Evolutionary conservation across 2,888 invertebrate genomes (phyloP).

Genomic region (Nudaria mundana): DNA sequence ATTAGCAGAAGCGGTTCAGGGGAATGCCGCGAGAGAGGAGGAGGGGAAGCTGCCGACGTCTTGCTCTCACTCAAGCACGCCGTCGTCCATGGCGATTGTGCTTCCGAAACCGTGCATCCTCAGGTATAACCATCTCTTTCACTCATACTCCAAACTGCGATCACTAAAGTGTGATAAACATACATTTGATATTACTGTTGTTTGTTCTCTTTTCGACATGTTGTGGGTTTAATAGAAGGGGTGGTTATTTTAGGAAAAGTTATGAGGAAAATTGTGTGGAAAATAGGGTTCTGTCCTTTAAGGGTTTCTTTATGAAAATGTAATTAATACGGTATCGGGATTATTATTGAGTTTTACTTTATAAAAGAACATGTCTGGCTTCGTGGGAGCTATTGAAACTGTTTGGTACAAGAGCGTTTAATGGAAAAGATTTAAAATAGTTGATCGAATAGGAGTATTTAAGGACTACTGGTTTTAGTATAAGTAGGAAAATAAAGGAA

Average conservation of each 20-base stretch:
- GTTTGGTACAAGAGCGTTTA: background rate
- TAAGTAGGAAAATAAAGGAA: too few species aligned
- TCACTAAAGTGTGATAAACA: slow-evolving; percentile 26
- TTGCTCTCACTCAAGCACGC: slow-evolving; percentile 93
- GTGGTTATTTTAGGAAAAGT: slow-evolving; percentile 25
- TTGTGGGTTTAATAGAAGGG: slow-evolving; percentile 29
- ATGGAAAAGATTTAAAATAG: background rate
- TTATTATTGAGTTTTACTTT: slow-evolving; percentile 26
- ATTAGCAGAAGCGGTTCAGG: slow-evolving; percentile 65
- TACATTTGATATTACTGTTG: slow-evolving; percentile 6
- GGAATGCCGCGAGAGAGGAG: slow-evolving; percentile 79
- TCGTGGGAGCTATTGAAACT: slow-evolving; percentile 20
- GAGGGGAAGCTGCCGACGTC: slow-evolving; percentile 92
- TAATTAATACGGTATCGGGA: slow-evolving; percentile 57
- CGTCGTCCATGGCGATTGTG: slow-evolving; percentile 89
- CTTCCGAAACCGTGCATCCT: slow-evolving; percentile 73
- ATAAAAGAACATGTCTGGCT: slow-evolving; percentile 19
- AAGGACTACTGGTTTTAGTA: too few species aligned
- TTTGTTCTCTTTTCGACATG: slow-evolving; percentile 12
- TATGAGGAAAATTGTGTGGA: slow-evolving; percentile 29
- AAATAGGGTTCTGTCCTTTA: slow-evolving; percentile 26
- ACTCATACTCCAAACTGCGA: slow-evolving; percentile 9
- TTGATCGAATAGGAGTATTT: background rate
- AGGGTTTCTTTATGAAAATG: slow-evolving; percentile 42
- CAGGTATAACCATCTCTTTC: slow-evolving; percentile 68